Conservation (phyloP, 2,113 vertebrate species). For the Grantiella picta region DNA sequence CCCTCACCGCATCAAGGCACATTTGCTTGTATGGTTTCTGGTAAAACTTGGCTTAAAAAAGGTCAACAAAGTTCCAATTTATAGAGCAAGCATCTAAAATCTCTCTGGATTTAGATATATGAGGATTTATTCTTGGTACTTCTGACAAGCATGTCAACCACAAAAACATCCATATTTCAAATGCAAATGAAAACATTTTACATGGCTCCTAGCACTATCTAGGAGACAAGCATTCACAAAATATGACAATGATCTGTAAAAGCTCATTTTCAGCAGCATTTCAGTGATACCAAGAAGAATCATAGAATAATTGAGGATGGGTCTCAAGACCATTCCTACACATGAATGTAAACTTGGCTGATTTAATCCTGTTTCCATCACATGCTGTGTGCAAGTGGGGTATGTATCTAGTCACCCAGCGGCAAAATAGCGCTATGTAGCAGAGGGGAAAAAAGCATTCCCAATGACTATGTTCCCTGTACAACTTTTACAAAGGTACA, state of each 20-base stretch:
- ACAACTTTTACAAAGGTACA: not conserved
- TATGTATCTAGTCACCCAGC: not conserved
- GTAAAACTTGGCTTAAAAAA: not conserved
- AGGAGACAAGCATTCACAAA: not conserved
- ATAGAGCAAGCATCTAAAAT: not conserved
- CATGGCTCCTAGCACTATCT: not conserved
- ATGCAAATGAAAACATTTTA: not conserved
- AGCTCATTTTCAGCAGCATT: not conserved
- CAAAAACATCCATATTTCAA: not conserved
- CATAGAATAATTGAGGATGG: not conserved
- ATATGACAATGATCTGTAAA: not conserved
- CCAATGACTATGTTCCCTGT: rapidly evolving
- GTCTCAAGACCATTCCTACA: not conserved
- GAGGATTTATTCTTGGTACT: not conserved
- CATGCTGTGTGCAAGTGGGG: not conserved
- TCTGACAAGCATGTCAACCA: not conserved
- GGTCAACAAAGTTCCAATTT: not conserved
- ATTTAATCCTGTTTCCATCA: not conserved
- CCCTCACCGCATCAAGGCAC: not conserved
- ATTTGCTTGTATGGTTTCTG: not conserved
- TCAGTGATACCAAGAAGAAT: not conserved
- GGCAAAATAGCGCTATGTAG: not conserved
- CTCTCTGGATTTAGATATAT: not conserved
- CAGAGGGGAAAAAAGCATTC: not conserved
- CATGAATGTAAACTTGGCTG: not conserved